These are phyloP conservation scores for Distichodus sexfasciatus DNA, from an alignment of 2,797 vertebrate species.

Conservation along the genomic window DNA sequence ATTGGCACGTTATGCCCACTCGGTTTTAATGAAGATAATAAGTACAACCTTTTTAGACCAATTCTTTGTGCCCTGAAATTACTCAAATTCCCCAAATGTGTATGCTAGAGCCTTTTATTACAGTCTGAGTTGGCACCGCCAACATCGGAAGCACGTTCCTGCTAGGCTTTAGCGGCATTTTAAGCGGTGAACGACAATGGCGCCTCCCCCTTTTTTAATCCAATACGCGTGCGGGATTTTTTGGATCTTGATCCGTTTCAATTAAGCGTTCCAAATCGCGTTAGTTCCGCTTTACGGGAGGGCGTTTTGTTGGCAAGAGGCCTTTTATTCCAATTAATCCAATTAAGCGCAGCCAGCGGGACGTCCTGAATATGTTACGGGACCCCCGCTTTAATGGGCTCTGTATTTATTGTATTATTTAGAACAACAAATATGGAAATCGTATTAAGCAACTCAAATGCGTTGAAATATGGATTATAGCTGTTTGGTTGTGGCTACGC, in stretches of 20 bases:
- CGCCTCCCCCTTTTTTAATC: not conserved
- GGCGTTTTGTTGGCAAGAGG: conserved; percentile 12
- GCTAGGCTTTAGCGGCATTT: no score
- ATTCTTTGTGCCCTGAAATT: no score
- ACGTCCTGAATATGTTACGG: conserved; percentile 1
- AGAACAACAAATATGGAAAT: conserved; percentile 23
- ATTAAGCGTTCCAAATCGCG: conserved; percentile 42
- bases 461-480: no score
- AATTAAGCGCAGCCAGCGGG: conserved; percentile 45
- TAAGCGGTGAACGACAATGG: not conserved
- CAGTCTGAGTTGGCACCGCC: not conserved
- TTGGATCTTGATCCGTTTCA: conserved; percentile 6
- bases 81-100: no score
- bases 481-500: no score
- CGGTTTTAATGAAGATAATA: no score
- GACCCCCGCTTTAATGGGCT: not conserved
- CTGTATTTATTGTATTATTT: not conserved
- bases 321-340: conserved; percentile 53
- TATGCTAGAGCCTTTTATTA: no score
- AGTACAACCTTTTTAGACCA: no score
- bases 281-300: conserved; percentile 38
- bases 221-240: not conserved
- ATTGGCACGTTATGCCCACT: no score
- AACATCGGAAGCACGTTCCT: no score
- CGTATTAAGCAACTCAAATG: conserved; percentile 9